Evolutionary conservation across 2,888 invertebrate genomes (phyloP), one percentile per base, ranked within the genome.

Genomic region (Oscheius sp.): DNA sequence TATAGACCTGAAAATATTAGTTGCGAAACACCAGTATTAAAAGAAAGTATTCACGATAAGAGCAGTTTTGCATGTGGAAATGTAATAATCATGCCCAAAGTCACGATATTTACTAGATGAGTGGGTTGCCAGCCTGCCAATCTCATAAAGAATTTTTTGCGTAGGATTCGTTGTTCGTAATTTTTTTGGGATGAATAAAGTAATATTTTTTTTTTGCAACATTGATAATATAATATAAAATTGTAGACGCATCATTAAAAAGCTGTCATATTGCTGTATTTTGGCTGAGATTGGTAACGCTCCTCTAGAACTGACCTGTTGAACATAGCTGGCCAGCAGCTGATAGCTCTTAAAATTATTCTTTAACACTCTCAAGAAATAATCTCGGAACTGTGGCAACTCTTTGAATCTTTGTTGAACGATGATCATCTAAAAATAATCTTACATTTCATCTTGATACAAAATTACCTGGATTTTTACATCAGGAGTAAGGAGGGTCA

Each of bases 281-380:
- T 36, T 14, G 36, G 36, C 36, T 14, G 36, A 8, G 8, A 8
- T 36, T 36, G 8, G 8, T 36, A 36, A 36, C 36, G 36, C 14
- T 14, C 8, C 8, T 14, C 36, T 36, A 36, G 8, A 36, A 36
- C 14, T 8, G 36, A 81, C 82, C 67, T 84, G 82, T 65, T 84
- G 78, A 47, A 86, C 78, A 61, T 83, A 85, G 5, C 81, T 70
- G n/a, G 82, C 74, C 14, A 84, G 67, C 51, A 85, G 74, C 22
- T 82, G 73, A 68, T 83, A 85, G 44, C 83, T 80, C 38, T 79
- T 73, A 75, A 80, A 83, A 72, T 85, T 85, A 70, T 82, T 82
- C 36, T 74, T 75, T 32, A 85, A 71, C 8, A 86, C 80, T 28
- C 82, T 72, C 33, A 84, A 66, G 71, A 85, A 85, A 64, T 85